Conservation (phyloP, 2,888 invertebrate genomes). For the Drosophila testacea region DNA sequence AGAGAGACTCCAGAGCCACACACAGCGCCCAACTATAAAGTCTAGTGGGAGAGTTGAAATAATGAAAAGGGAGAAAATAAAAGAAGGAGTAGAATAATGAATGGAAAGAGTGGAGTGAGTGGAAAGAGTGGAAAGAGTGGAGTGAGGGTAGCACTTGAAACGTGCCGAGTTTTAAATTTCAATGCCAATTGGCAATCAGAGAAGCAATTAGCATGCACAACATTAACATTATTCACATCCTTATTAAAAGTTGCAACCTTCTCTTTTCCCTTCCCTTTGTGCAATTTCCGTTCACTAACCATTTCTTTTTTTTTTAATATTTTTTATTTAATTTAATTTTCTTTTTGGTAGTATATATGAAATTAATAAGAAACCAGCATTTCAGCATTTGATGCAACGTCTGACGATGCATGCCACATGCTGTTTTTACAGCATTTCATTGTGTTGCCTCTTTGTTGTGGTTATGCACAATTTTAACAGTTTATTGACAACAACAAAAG, state of each 20-base stretch:
- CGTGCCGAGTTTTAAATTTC: constrained; percentile 72
- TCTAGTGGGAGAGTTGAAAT: not conserved
- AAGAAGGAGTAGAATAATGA: not conserved
- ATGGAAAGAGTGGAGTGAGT: no score
- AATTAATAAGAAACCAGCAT: constrained; percentile 61
- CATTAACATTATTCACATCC: constrained; percentile 71
- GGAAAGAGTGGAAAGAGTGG: not conserved
- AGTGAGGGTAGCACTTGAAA: constrained; percentile 27
- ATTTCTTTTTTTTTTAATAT: no score
- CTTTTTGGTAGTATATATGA: constrained; percentile 45
- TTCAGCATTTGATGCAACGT: constrained; percentile 30
- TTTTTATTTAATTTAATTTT: constrained; percentile 16
- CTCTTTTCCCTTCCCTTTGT: constrained; percentile 11
- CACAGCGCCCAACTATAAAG: constrained; percentile 42
- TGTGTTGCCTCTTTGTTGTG: constrained; percentile 52
- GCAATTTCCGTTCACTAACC: constrained; percentile 23
- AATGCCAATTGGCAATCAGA: constrained; percentile 71
- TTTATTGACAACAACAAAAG: constrained; percentile 29
- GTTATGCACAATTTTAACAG: constrained; percentile 34
- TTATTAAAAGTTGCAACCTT: constrained; percentile 58
- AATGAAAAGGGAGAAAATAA: not conserved
- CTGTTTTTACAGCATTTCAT: constrained; percentile 54
- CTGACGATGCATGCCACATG: constrained; percentile 21
- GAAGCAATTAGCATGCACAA: constrained; percentile 68
- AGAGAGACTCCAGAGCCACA: constrained; percentile 41